Conservation (phyloP, 2,797 vertebrate genomes). For the Limnodromus scolopaceus region DNA sequence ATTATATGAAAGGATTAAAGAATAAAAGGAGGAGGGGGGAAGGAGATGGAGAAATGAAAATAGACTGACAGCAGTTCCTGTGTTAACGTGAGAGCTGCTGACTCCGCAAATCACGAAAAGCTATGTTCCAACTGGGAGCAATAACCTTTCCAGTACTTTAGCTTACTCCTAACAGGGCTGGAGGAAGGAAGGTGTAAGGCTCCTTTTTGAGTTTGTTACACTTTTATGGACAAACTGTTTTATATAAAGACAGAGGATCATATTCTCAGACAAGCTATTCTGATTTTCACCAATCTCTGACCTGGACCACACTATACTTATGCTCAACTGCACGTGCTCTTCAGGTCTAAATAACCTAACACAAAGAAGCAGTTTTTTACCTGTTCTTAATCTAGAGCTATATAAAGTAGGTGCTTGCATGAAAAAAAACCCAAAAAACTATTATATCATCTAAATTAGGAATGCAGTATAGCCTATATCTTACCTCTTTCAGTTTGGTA, state of each 20-base stretch:
- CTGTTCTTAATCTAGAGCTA: background rate
- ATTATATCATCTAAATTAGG: background rate
- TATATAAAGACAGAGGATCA: background rate
- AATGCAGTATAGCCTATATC: background rate
- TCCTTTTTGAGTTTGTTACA: background rate
- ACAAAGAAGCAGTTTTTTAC: background rate
- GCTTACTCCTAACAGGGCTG: background rate
- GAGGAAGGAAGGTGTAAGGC: background rate
- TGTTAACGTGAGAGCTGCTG: constrained; percentile 42
- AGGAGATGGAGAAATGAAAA: constrained; percentile 65
- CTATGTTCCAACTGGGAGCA: constrained; percentile 37
- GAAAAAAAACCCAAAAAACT: background rate
- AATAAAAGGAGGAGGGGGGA: constrained; percentile 49
- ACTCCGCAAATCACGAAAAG: constrained; percentile 43
- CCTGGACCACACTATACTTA: rapidly evolving
- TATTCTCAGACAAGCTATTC: background rate
- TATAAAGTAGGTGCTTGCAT: background rate
- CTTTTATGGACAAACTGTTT: background rate
- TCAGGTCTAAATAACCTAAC: background rate
- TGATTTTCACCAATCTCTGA: background rate
- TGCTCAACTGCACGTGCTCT: background rate
- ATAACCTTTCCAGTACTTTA: background rate
- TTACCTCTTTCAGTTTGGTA: constrained; percentile 90
- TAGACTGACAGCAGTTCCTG: constrained; percentile 40
- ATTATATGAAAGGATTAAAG: constrained; percentile 72